phyloP scores from a whole-genome alignment of 2,888 invertebrate genomes.

The Mellilla xanthometata region DNA sequence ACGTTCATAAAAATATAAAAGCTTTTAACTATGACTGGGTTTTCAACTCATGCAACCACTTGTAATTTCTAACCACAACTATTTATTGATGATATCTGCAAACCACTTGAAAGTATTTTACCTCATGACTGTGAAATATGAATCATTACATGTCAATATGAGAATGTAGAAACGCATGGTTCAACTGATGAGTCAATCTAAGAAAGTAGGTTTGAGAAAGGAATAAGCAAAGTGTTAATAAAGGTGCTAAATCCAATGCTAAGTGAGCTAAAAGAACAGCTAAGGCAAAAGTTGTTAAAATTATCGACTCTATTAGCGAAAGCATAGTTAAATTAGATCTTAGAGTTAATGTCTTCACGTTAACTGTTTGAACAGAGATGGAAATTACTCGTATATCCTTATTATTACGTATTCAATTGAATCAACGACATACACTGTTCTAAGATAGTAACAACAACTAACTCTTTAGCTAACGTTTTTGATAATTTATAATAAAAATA shows the following conservation, averaged over 20 bases:
- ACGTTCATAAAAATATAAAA: slow-evolving; percentile 3
- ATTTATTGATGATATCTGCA: background rate
- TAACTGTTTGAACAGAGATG: no score
- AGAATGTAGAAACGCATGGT: slow-evolving; percentile 8
- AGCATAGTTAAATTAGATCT: no score
- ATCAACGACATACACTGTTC: no score
- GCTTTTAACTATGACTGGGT: slow-evolving; percentile 9
- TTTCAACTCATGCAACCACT: slow-evolving; percentile 5
- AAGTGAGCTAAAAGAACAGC: slow-evolving; percentile 7
- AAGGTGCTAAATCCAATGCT: slow-evolving; percentile 19
- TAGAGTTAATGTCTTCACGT: no score
- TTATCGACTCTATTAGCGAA: slow-evolving; percentile 7
- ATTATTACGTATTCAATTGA: no score
- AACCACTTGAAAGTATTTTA: slow-evolving; percentile 8
- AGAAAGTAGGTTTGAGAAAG: slow-evolving; percentile 21
- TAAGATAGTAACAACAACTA: no score
- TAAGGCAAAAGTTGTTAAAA: slow-evolving; percentile 6
- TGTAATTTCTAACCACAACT: slow-evolving; percentile 6
- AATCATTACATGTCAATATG: slow-evolving; percentile 12
- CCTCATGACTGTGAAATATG: background rate
- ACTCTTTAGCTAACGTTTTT: no score
- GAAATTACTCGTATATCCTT: no score
- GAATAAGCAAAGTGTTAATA: slow-evolving; percentile 27
- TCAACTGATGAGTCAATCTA: slow-evolving; percentile 26
- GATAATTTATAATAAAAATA: no score